Conservation (phyloP, 2,113 vertebrate genomes). For the Amphiprion percula region DNA sequence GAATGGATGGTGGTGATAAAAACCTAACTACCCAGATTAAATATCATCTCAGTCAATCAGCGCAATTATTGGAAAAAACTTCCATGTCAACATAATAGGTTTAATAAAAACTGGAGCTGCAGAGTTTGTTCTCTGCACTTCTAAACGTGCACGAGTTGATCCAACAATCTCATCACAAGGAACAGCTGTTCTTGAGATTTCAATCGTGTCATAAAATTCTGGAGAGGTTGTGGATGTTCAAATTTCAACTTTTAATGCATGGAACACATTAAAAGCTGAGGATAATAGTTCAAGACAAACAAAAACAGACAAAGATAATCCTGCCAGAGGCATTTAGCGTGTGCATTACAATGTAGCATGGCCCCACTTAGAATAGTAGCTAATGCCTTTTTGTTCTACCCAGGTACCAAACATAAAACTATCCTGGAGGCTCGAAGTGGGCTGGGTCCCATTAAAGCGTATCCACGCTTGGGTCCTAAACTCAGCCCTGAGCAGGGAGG, state of each 20-base stretch:
- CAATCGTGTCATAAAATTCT: background rate
- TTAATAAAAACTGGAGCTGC: background rate
- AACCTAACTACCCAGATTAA: background rate
- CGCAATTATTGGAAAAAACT: background rate
- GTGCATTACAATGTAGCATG: background rate
- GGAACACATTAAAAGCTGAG: background rate
- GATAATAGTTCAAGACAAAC: too few relatives aligned
- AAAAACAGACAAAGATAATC: background rate
- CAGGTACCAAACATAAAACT: constrained; percentile 97
- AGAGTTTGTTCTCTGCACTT: too few relatives aligned
- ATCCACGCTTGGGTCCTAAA: constrained; percentile 89
- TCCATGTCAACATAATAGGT: background rate
- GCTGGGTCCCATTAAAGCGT: constrained; percentile 93
- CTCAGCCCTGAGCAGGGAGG: constrained; percentile 85
- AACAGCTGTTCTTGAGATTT: constrained; percentile 5
- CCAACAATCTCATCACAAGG: background rate
- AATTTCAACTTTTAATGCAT: background rate
- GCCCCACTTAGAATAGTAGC: background rate
- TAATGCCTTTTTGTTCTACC: constrained; percentile 2
- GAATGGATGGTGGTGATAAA: background rate
- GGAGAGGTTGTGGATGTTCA: background rate
- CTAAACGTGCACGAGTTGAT: too few relatives aligned
- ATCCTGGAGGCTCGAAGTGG: constrained; percentile 93
- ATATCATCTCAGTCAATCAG: constrained; percentile 1
- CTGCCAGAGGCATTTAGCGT: background rate